Conservation (phyloP, 2,888 invertebrate genomes). For the Patella caerulea region DNA sequence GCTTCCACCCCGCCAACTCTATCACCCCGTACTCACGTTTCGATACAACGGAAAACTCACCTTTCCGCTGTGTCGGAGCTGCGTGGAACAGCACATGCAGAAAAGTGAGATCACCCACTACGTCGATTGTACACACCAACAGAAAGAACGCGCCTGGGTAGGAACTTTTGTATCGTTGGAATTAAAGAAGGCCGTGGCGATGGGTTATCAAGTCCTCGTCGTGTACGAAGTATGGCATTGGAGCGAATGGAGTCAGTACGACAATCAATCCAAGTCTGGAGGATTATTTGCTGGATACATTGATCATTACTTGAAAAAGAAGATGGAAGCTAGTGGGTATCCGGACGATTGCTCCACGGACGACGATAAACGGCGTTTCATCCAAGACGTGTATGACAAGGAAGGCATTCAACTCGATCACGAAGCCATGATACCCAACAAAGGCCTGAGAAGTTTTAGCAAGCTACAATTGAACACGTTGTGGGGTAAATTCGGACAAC, state of each 20-base stretch:
- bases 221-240: neutral
- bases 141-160: neutral
- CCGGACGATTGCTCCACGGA: neutral
- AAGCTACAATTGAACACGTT: neutral
- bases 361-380: neutral
- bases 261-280: neutral
- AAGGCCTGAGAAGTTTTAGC: neutral
- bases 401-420: neutral
- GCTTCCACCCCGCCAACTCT: neutral
- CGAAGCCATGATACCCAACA: neutral
- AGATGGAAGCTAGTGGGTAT: neutral
- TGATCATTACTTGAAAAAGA: neutral
- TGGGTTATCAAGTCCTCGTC: neutral
- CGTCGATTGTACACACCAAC: neutral
- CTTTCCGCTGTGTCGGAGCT: neutral
- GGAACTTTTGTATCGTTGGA: neutral
- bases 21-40: neutral
- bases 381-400: neutral
- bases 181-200: neutral
- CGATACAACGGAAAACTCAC: neutral
- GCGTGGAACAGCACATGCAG: neutral
- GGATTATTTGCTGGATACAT: neutral
- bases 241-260: constrained; percentile 1
- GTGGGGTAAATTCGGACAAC: neutral
- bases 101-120: neutral